phyloP scores from a whole-genome alignment of 1,140 invertebrate genomes.

The Cataglyphis hispanica region DNA sequence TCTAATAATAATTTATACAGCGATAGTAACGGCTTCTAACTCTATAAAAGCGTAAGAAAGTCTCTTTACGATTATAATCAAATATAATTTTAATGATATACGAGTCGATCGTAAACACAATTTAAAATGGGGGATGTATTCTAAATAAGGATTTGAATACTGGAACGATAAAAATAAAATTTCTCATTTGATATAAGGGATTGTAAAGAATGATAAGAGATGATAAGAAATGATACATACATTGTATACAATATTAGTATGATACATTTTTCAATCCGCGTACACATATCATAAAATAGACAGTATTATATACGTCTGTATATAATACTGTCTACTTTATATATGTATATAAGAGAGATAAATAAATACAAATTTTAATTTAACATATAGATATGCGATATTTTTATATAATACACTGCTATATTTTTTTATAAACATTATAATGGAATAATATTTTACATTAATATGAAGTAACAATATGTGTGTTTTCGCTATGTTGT shows the following conservation, averaged over 20 bases:
- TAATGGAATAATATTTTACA: not conserved
- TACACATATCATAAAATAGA: not conserved
- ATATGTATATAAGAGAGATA: no score
- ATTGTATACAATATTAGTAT: not conserved
- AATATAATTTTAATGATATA: not conserved
- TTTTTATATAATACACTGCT: no score
- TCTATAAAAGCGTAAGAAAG: not conserved
- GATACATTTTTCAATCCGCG: not conserved
- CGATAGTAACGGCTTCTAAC: no score
- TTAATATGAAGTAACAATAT: not conserved
- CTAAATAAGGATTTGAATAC: not conserved
- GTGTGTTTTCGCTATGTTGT: not conserved
- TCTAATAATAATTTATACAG: not conserved
- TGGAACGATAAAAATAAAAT: not conserved
- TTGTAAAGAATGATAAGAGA: no score
- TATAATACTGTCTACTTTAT: no score
- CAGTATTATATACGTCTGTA: not conserved
- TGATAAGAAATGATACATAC: no score
- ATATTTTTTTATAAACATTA: not conserved
- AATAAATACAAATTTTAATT: no score
- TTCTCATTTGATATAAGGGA: no score
- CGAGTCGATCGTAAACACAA: constrained; percentile 10
- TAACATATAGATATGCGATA: no score
- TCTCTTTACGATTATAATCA: not conserved
- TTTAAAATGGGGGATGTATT: not conserved